Conservation (phyloP, 2,888 invertebrate species). For the Sphinx pinastri region DNA sequence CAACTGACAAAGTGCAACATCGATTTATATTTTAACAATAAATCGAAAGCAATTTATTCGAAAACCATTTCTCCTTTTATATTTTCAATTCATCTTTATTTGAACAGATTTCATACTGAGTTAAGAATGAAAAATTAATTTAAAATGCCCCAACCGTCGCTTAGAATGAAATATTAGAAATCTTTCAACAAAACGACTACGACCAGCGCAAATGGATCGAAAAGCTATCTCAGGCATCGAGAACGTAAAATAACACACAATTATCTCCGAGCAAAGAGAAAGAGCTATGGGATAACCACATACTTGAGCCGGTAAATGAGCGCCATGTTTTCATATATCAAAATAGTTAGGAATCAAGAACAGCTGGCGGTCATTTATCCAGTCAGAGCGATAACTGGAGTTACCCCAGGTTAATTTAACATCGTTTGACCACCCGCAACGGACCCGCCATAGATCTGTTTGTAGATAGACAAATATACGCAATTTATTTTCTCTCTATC, state of each 20-base stretch:
- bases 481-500: slow-evolving; percentile 37
- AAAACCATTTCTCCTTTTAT: not conserved
- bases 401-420: slow-evolving; percentile 46
- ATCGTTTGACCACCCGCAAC: slow-evolving; percentile 44
- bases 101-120: not conserved
- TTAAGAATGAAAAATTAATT: not conserved
- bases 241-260: slow-evolving; percentile 3
- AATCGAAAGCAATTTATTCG: not conserved
- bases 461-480: slow-evolving; percentile 39
- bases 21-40: not conserved
- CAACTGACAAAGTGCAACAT: not conserved
- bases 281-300: not conserved
- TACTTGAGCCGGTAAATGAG: not conserved
- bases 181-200: not conserved
- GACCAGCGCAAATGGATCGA: not conserved
- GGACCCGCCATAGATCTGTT: slow-evolving; percentile 39
- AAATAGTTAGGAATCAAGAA: slow-evolving; percentile 28
- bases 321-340: slow-evolving; percentile 1
- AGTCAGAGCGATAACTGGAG: slow-evolving; percentile 24
- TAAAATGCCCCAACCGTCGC: not conserved
- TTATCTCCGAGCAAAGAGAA: not conserved
- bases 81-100: not conserved
- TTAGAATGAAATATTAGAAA: not conserved
- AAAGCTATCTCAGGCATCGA: not conserved
- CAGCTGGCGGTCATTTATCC: slow-evolving; percentile 22